These are phyloP conservation scores for Valencia hispanica DNA, from an alignment of 2,797 vertebrate genomes.

Conservation along the genomic window DNA sequence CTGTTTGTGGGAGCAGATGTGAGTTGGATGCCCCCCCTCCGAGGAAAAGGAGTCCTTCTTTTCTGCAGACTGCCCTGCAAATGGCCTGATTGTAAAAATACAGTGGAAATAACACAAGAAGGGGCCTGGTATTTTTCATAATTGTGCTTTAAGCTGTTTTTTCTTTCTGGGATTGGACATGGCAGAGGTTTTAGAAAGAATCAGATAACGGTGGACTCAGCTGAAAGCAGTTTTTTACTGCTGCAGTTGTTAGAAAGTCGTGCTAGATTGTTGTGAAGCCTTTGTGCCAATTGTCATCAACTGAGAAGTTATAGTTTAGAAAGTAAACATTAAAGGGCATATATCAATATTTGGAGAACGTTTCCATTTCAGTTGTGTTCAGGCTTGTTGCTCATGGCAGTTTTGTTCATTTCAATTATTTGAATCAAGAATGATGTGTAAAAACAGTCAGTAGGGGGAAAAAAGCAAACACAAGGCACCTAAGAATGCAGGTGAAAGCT, in stretches of 20 bases:
- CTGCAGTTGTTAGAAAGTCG: not conserved
- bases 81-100: slow-evolving; percentile 47
- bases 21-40: slow-evolving; percentile 32
- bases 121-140: slow-evolving; percentile 25
- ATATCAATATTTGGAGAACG: not conserved
- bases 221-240: not conserved
- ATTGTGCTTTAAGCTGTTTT: slow-evolving; percentile 25
- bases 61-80: slow-evolving; percentile 31
- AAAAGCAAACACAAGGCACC: not conserved
- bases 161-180: slow-evolving; percentile 14
- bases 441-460: not conserved
- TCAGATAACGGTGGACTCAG: too few relatives aligned
- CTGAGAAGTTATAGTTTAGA: not conserved
- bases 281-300: not conserved
- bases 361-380: not conserved
- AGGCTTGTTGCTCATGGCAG: not conserved
- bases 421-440: not conserved
- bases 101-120: slow-evolving; percentile 34
- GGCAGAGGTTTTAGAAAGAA: not conserved
- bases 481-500: not conserved
- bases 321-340: not conserved
- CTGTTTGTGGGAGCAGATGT: slow-evolving; percentile 54
- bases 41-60: slow-evolving; percentile 31
- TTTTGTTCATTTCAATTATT: not conserved
- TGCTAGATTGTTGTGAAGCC: not conserved